Base-by-base conservation (phyloP, 2,113 vertebrate species). In the Oceanites oceanicus region DNA sequence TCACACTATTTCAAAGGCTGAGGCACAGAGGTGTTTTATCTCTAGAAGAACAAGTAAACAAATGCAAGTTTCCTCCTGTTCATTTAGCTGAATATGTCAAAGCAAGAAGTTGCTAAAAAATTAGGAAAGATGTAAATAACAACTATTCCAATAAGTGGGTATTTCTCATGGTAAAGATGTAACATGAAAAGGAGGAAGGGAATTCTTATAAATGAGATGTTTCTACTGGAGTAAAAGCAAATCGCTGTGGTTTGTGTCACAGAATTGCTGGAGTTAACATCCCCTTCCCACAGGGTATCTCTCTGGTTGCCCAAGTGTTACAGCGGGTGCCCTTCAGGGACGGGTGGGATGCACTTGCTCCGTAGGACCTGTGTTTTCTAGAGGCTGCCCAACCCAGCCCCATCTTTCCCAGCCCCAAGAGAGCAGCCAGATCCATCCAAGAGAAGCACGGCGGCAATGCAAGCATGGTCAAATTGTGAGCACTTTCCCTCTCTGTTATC, bases 1-100 rank as follows among this genome's bases (percentile, higher is more conserved):
- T 96, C 92, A 94, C 83, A 72, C 80, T 49, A 86, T 96, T 96
- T 96, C 96, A 97, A 97, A 97, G 96, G 86, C 92, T 95, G 84
- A 96, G 91, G 80, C 86, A 95, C 76, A 79, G 92, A 95, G 84
- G 84, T 97, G 94, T 95, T 97, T 97, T 96, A 96, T 97, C 95
- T 96, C 92, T 50, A 87, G 62, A 89, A 91, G 47, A 97, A 92
- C 73, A 97, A 95, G 95, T 95, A 95, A 96, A 97, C 95, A 97
- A 97, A 96, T 29, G 91, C 94, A 96, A 97, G 84, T 89, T 95
- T 89, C 52, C 45, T 83, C 77, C 89, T 63, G 78, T 85, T 97
- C 91, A 86, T 94, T 93, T 95, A 94, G 87, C 67, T 86, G 66
- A 95, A 80, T 80, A 73, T 94, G 93, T 91, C 96, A 97, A 95